phyloP scores from a whole-genome alignment of 92 coral and sea anemone species.

The Ricordea florida region DNA sequence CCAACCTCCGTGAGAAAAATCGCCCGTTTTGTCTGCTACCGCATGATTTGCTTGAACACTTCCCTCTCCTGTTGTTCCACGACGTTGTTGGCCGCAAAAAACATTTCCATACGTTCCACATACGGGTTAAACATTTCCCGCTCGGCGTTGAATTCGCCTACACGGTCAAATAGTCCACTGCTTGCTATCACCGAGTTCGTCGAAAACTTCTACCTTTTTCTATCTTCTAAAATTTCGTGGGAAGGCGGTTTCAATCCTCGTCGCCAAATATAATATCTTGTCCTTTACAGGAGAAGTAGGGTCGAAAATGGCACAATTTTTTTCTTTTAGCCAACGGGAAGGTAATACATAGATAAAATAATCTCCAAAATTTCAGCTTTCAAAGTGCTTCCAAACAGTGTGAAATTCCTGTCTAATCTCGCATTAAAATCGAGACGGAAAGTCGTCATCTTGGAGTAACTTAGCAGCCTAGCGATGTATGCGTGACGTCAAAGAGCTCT shows the following conservation, averaged over 20 bases:
- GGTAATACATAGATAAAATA: no score
- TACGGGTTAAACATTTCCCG: constrained; percentile 47
- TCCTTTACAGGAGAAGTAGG: background rate
- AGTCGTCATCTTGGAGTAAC: no score
- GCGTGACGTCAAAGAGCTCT: no score
- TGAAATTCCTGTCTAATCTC: no score
- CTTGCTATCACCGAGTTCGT: constrained; percentile 16
- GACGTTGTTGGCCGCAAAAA: constrained; percentile 53
- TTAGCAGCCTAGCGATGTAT: no score
- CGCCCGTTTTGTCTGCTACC: constrained; percentile 40
- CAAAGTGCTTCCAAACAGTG: no score
- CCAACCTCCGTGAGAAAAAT: constrained; percentile 59
- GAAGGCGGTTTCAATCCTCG: constrained; percentile 4
- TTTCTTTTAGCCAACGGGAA: no score
- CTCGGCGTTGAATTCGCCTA: constrained; percentile 29
- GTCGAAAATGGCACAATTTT: no score
- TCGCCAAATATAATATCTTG: background rate
- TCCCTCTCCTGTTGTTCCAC: constrained; percentile 36
- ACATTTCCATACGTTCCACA: constrained; percentile 61
- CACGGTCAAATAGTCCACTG: constrained; percentile 35
- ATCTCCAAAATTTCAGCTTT: no score
- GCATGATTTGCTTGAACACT: constrained; percentile 5
- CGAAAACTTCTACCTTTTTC: background rate
- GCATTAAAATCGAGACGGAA: no score
- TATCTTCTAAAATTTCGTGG: background rate